Conservation (phyloP, 2,113 vertebrate species). For the Marmota monax region DNA sequence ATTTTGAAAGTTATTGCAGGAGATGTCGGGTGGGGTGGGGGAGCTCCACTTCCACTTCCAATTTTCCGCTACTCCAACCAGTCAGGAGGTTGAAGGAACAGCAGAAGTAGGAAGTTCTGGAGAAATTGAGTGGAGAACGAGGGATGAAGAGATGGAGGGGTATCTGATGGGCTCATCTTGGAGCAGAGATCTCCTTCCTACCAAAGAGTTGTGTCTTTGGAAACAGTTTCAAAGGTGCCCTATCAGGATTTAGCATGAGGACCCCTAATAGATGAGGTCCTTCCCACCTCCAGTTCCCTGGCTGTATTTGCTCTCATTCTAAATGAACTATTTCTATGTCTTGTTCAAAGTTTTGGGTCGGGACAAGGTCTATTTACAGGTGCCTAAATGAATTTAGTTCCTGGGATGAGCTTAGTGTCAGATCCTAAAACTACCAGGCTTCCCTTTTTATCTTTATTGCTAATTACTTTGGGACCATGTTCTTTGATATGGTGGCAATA, state of each 20-base stretch:
- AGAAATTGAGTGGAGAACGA: too few species aligned
- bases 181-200: neutral
- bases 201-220: neutral
- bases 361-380: neutral
- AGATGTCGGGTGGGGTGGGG: neutral
- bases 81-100: neutral
- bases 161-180: neutral
- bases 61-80: neutral
- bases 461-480: neutral
- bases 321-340: neutral
- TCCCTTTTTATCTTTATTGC: neutral
- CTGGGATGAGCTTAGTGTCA: neutral
- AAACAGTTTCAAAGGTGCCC: neutral
- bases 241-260: neutral
- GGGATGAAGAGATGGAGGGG: neutral
- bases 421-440: neutral
- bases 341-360: neutral
- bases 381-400: neutral
- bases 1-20: neutral
- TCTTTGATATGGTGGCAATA: neutral
- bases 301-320: neutral
- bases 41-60: neutral
- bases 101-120: neutral
- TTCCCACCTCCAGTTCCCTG: neutral
- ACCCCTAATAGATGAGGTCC: too few species aligned